A percentile compares a stretch with the other conserved stretches of the same genome.
Evolutionary conservation across 2,888 invertebrate genomes (phyloP).

Genomic region (Cephus runcator): DNA sequence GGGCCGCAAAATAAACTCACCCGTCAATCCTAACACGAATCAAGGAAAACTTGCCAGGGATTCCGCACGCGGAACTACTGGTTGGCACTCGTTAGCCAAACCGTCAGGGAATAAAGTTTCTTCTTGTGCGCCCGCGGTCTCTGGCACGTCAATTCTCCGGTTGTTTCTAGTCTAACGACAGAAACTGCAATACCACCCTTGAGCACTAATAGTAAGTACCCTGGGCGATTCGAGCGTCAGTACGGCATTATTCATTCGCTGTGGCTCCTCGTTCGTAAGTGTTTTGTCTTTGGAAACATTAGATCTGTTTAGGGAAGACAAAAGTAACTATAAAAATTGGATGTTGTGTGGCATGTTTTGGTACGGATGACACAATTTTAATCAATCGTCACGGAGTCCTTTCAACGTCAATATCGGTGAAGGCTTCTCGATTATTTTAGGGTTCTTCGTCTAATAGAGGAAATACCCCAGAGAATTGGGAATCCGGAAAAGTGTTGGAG

Average conservation of each 20-base stretch:
- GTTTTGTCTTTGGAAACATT: background rate
- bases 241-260: background rate
- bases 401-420: background rate
- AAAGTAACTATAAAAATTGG: background rate
- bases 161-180: background rate
- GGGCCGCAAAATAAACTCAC: conserved; percentile 22
- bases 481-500: background rate
- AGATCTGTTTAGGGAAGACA: background rate
- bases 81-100: background rate
- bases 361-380: background rate
- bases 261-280: background rate
- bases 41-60: conserved; percentile 20
- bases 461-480: background rate
- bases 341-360: background rate
- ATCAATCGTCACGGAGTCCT: background rate
- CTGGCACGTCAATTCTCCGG: background rate
- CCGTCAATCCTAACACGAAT: conserved; percentile 22
- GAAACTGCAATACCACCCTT: background rate
- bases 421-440: background rate
- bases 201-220: background rate
- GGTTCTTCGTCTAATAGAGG: background rate
- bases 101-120: conserved; percentile 1
- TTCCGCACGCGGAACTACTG: background rate
- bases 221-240: background rate
- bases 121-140: background rate